Percentiles rank a stretch among this genome's conserved stretches.
phyloP scores from a whole-genome alignment of 2,113 vertebrate genomes.

The Vanacampus margaritifer region DNA sequence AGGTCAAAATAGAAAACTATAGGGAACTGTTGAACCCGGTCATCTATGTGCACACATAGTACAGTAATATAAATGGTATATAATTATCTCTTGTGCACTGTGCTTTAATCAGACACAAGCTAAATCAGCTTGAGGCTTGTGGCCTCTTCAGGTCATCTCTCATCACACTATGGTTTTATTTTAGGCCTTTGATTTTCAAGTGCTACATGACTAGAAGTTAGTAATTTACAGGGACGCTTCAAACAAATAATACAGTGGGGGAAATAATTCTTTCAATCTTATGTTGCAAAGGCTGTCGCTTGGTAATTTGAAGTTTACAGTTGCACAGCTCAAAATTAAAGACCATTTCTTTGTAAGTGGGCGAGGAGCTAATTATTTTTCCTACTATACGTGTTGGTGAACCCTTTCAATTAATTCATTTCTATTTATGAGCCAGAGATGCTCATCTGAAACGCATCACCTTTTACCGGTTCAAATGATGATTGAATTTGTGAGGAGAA shows the following conservation, averaged over 20 bases:
- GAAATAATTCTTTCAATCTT: neutral
- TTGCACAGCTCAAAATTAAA: neutral
- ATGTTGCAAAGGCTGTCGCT: neutral
- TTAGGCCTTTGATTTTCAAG: conserved; percentile 43
- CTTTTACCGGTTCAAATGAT: neutral
- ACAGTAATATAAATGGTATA: too few relatives aligned
- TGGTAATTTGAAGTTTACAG: neutral
- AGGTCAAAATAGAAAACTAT: neutral
- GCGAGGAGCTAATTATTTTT: neutral
- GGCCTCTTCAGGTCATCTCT: conserved; percentile 33
- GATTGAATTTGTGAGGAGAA: neutral
- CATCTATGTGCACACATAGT: too few relatives aligned
- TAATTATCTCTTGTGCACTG: neutral
- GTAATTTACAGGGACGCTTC: conserved; percentile 28
- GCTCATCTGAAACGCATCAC: neutral
- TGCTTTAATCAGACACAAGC: conserved; percentile 2
- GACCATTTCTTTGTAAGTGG: neutral
- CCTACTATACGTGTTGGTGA: neutral
- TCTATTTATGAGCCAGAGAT: neutral
- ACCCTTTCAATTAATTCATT: neutral
- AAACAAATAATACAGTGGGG: neutral
- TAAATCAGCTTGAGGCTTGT: conserved; percentile 27
- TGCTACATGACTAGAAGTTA: conserved; percentile 29
- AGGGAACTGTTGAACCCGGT: too few relatives aligned
- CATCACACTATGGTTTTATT: conserved; percentile 45